Base-by-base conservation (phyloP, 92 coral and sea anemone species). In the Chrysogorgia sp. region DNA sequence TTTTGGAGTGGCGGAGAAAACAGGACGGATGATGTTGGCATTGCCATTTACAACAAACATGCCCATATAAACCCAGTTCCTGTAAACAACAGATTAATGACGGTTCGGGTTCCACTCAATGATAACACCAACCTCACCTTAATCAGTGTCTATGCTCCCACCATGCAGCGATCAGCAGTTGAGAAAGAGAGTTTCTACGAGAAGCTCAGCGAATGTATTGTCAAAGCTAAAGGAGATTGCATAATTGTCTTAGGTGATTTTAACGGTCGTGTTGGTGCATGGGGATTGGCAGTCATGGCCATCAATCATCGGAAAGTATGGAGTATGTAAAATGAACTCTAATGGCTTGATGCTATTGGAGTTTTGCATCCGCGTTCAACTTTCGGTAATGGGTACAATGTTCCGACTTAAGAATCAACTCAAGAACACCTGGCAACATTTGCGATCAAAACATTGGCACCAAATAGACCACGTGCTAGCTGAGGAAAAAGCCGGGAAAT, bases 361-460 rank as follows among this genome's bases (percentile, higher is more conserved):
- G n/a, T 80, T 85, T 22, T 80, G 85, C 65, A 21, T 84, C 43
- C 74, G 80, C 40, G 69, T 30, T 34, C 75, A 85, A 20, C 65
- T 70, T 4, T 60, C 81, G 8, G 49, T 70, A 9, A 85, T 85
- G 81, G 88, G 80, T 34, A 84, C 85, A 2, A 85, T 85, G 89
- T 85, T 80, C 76, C 85, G 58, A 60, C 67, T 80, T 20, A 84
- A 78, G 40, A 67, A 83, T 43, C 65, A 29, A 17, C 55, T 85
- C 22, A 80, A 85, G 77, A 85, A 53, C 64, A 80, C 89, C 60
- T 85, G 85, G 84, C 85, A 85, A 64, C 85, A 80, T 29, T 60
- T 79, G 35, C 84, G 81, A 7, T 79, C 85, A 34, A 85, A 85
- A 52, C 88, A 85, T 41, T 85, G 76, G 83, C 81, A 79, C 24